Percentiles rank a stretch among this genome's conserved stretches.
phyloP scores from a whole-genome alignment of 1,140 invertebrate genomes.

The Papilio helenus region DNA sequence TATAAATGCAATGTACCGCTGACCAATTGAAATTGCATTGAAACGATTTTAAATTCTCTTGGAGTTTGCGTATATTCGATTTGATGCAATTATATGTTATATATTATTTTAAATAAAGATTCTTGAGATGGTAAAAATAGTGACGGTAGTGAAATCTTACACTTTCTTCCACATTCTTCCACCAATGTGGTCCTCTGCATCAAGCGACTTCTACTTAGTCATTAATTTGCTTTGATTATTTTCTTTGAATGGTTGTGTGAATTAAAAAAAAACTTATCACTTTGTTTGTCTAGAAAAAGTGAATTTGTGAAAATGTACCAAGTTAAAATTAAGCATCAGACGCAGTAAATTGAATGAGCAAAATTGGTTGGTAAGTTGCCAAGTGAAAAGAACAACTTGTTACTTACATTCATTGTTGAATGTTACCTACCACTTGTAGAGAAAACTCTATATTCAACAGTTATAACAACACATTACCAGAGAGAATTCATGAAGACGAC shows the following conservation, averaged over 20 bases:
- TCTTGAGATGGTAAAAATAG: no score
- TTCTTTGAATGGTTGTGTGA: background rate
- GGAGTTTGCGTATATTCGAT: background rate
- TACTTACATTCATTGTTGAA: background rate
- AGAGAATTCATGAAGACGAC: background rate
- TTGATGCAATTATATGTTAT: no score
- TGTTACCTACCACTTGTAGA: background rate
- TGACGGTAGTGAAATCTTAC: no score
- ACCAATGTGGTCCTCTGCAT: no score
- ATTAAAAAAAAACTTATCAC: background rate
- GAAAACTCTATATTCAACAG: background rate
- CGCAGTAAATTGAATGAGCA: background rate
- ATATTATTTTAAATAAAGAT: no score
- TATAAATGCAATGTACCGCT: background rate
- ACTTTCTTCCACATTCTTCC: no score
- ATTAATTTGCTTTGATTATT: no score
- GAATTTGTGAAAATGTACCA: background rate
- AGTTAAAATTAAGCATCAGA: background rate
- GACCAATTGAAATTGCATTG: background rate
- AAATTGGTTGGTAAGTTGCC: constrained; percentile 5
- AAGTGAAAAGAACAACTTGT: background rate
- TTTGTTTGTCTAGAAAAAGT: background rate
- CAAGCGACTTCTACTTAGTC: no score
- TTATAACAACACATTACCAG: background rate
- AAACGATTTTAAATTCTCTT: background rate